Evolutionary conservation across 2,888 invertebrate genomes (phyloP).

Genomic region (Teinopalpus imperialis): DNA sequence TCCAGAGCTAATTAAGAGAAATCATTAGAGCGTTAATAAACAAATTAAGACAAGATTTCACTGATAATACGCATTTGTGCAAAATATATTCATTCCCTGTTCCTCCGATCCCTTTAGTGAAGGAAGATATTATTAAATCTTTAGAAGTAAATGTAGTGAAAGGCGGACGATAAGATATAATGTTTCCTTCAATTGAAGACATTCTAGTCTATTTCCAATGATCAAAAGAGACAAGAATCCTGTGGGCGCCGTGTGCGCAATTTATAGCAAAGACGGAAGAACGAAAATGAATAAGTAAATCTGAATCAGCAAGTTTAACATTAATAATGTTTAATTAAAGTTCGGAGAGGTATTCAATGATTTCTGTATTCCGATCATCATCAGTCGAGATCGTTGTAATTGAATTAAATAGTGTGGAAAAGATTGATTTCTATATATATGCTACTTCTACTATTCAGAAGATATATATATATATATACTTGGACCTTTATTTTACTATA

Average conservation of each 20-base stretch:
- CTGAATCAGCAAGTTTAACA: slow-evolving; percentile 4
- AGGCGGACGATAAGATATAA: slow-evolving; percentile 26
- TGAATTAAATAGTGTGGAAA: no score
- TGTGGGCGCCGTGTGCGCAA: neutral
- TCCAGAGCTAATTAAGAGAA: slow-evolving; percentile 46
- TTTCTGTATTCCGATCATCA: neutral
- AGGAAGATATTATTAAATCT: slow-evolving; percentile 27
- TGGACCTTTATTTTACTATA: no score
- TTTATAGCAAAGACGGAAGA: slow-evolving; percentile 2
- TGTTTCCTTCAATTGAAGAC: slow-evolving; percentile 17
- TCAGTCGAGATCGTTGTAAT: neutral
- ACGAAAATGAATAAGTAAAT: neutral
- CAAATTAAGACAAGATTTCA: slow-evolving; percentile 36
- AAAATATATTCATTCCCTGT: slow-evolving; percentile 14
- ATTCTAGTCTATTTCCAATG: slow-evolving; percentile 2
- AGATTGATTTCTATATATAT: no score
- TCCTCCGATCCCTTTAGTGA: neutral
- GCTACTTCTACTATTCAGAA: no score
- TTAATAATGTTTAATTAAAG: slow-evolving; percentile 9
- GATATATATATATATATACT: no score
- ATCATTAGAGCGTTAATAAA: slow-evolving; percentile 51
- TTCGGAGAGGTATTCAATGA: neutral
- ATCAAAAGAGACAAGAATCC: slow-evolving; percentile 2
- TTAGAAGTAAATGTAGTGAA: slow-evolving; percentile 28
- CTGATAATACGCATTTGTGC: slow-evolving; percentile 5